phyloP scores from a whole-genome alignment of 1,140 invertebrate species.

The Chrysomallon squamiferum region DNA sequence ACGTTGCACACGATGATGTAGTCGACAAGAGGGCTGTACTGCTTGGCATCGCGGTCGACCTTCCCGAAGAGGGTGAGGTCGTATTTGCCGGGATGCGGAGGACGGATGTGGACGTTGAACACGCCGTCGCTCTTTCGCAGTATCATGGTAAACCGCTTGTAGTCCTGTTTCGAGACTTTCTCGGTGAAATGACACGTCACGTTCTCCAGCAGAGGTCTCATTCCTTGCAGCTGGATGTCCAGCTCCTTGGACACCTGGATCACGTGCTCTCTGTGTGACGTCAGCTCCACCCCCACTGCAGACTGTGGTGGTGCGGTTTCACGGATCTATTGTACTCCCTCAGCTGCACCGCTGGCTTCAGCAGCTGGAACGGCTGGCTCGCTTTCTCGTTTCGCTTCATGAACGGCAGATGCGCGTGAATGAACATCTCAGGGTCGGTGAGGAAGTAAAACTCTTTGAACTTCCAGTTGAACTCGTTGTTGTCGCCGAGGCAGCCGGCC shows the following conservation, averaged over 20 bases:
- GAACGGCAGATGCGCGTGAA: constrained; percentile 66
- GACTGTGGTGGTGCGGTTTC: not conserved
- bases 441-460: constrained; percentile 64
- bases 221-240: not conserved
- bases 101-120: constrained; percentile 18
- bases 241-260: not conserved
- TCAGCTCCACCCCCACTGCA: not conserved
- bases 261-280: not conserved
- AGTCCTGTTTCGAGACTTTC: not conserved
- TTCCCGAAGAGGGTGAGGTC: constrained; percentile 17
- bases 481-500: constrained; percentile 46
- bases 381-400: constrained; percentile 9
- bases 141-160: not conserved
- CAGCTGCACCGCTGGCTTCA: not conserved
- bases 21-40: constrained; percentile 13
- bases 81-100: constrained; percentile 13
- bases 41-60: constrained; percentile 7
- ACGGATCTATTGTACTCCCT: not conserved
- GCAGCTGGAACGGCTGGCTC: not conserved
- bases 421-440: constrained; percentile 66
- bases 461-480: constrained; percentile 26
- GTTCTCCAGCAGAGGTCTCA: not conserved
- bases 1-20: constrained; percentile 16
- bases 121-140: not conserved
- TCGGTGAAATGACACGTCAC: not conserved